A percentile compares a stretch with the other conserved stretches of the same genome.
These are phyloP conservation scores for Aquatica leii DNA, from an alignment of 2,888 invertebrate species.

Conservation along the genomic window DNA sequence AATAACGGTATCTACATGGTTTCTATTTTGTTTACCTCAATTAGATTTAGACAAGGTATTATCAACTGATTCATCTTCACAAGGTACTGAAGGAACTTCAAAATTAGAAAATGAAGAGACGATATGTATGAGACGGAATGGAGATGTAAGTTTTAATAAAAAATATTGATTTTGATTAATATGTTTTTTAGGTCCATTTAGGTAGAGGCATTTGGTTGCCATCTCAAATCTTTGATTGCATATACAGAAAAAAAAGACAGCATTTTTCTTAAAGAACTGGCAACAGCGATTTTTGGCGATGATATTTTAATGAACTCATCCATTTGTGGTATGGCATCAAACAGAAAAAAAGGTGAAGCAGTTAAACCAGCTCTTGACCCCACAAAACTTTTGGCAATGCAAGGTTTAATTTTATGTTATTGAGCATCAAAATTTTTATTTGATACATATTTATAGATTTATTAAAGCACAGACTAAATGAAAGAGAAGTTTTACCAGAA, in stretches of 20 bases:
- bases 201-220: background rate
- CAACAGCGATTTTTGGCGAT: constrained; percentile 1
- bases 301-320: constrained; percentile 2
- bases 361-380: constrained; percentile 3
- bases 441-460: constrained; percentile 1
- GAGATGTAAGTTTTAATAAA: constrained; percentile 1
- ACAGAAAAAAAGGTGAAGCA: constrained; percentile 1
- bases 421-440: constrained; percentile 1
- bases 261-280: constrained; percentile 5
- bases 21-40: constrained; percentile 5
- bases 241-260: constrained; percentile 2
- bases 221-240: background rate
- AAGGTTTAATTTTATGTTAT: constrained; percentile 1
- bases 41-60: constrained; percentile 2
- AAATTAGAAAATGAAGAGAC: background rate
- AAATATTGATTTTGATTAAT: constrained; percentile 5
- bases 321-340: constrained; percentile 3
- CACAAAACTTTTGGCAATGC: constrained; percentile 3
- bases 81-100: constrained; percentile 3
- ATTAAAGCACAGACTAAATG: background rate
- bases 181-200: background rate
- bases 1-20: constrained; percentile 3
- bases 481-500: constrained; percentile 1
- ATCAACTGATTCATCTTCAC: too few species aligned
- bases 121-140: constrained; percentile 3